Conservation (phyloP, 2,113 vertebrate species). For the Panthera tigris region DNA sequence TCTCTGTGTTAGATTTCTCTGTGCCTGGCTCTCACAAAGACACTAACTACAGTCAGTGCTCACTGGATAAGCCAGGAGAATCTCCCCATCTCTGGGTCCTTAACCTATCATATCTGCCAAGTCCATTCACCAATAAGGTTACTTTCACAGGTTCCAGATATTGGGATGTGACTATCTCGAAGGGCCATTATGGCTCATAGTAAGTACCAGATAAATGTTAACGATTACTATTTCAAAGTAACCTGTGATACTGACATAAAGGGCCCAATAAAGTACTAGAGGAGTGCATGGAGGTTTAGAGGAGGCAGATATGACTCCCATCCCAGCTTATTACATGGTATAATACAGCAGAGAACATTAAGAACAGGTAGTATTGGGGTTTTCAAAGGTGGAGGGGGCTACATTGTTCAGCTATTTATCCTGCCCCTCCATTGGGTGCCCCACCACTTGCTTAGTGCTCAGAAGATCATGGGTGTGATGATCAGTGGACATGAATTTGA, state of each 20-base stretch:
- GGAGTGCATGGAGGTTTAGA: not conserved
- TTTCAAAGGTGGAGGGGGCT: not conserved
- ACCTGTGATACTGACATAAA: not conserved
- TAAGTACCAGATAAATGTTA: not conserved
- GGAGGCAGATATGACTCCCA: not conserved
- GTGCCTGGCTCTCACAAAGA: not conserved
- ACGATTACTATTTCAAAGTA: not conserved
- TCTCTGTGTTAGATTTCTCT: not conserved
- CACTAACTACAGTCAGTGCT: not conserved
- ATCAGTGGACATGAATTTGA: not conserved
- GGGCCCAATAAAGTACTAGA: not conserved
- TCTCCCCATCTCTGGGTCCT: not conserved
- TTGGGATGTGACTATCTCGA: no score
- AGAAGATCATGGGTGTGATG: not conserved
- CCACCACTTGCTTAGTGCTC: not conserved
- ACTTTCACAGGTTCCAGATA: not conserved
- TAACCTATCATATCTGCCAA: not conserved
- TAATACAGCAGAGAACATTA: not conserved
- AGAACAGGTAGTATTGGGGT: not conserved
- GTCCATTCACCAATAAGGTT: not conserved
- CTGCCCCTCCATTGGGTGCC: not conserved
- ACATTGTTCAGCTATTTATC: fast-evolving
- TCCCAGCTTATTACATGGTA: not conserved
- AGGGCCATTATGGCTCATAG: not conserved
- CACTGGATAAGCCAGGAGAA: not conserved